These are phyloP conservation scores for Artemisiospiza belli DNA, from an alignment of 2,113 vertebrate genomes.

Conservation along the genomic window DNA sequence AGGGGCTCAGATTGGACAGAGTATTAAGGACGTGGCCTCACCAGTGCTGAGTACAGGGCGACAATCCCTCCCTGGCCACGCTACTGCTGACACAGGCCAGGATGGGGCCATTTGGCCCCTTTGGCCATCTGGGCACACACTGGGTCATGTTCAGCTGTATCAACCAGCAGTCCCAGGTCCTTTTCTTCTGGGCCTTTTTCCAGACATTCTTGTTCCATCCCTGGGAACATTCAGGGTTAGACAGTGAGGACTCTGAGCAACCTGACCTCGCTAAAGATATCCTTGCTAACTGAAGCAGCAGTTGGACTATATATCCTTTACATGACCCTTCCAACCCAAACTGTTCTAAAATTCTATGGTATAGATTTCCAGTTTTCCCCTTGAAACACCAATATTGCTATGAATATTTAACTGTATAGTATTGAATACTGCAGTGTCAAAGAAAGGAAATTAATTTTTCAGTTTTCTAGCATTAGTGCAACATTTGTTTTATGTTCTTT, in stretches of 20 bases:
- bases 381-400: not conserved
- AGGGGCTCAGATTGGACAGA: not conserved
- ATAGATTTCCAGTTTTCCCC: not conserved
- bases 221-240: not conserved
- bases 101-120: not conserved
- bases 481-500: not conserved
- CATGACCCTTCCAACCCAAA: not conserved
- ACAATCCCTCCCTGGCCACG: not conserved
- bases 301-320: not conserved
- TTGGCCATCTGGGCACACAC: not conserved
- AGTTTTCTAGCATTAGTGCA: not conserved
- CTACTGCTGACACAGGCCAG: not conserved
- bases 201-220: not conserved
- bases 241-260: not conserved
- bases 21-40: not conserved
- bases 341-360: not conserved
- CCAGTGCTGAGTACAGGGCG: not conserved
- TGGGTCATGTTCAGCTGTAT: not conserved
- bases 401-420: not conserved
- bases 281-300: not conserved
- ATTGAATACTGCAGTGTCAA: not conserved
- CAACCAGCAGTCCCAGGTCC: not conserved
- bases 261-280: not conserved
- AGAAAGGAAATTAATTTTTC: not conserved
- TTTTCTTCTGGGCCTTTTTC: not conserved